These are phyloP conservation scores for Augiades crinisus DNA, from an alignment of 2,888 invertebrate genomes.

Conservation along the genomic window DNA sequence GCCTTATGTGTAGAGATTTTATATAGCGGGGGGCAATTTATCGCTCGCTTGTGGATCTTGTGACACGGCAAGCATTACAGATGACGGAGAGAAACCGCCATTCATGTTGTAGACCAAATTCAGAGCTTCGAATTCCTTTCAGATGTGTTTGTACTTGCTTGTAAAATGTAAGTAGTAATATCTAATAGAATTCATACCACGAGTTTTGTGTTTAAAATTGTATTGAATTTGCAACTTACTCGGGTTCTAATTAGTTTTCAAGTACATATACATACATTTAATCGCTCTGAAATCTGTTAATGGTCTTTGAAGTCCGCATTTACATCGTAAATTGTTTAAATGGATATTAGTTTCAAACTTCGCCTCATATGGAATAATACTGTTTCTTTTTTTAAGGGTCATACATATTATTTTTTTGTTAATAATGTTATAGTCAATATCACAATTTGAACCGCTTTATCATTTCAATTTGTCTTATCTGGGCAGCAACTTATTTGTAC, in stretches of 20 bases:
- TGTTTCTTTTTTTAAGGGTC: not conserved
- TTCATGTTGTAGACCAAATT: conserved; percentile 15
- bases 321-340: not conserved
- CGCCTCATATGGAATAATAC: not conserved
- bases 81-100: conserved; percentile 6
- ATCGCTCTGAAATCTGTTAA: not conserved
- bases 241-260: too few species aligned
- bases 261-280: not conserved
- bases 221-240: conserved; percentile 9
- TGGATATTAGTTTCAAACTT: not conserved
- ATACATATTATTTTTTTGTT: not conserved
- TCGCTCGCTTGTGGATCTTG: conserved; percentile 3
- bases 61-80: conserved; percentile 7
- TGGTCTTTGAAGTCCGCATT: not conserved
- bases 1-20: conserved; percentile 14
- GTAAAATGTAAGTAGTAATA: conserved; percentile 5
- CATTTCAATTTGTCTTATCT: too few species aligned
- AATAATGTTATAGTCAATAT: too few species aligned
- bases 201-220: not conserved
- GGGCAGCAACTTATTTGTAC: too few species aligned
- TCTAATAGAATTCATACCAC: not conserved
- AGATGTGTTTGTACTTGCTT: not conserved
- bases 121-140: conserved; percentile 8
- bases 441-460: too few species aligned
- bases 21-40: conserved; percentile 9